These are phyloP conservation scores for Cataglyphis hispanica DNA, from an alignment of 1,140 invertebrate species.

Conservation along the genomic window DNA sequence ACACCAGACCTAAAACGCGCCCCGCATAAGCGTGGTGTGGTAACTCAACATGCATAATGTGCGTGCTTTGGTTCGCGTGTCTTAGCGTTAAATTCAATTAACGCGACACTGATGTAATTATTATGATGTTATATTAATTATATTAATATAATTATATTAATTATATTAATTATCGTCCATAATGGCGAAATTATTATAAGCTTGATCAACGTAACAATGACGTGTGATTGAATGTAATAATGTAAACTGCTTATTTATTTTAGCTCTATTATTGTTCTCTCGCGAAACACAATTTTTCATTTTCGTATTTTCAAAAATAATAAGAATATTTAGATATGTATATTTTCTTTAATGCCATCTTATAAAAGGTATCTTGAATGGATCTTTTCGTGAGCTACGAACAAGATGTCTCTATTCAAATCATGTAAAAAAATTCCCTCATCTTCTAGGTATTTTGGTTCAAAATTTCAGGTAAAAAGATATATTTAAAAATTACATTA, in stretches of 20 bases:
- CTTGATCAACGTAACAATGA: neutral
- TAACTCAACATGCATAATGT: neutral
- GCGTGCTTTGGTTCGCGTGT: neutral
- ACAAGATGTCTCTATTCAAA: too few species aligned
- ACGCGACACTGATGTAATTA: constrained; percentile 26
- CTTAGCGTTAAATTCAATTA: constrained; percentile 28
- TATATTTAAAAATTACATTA: too few species aligned
- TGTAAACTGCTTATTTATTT: neutral
- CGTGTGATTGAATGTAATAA: neutral
- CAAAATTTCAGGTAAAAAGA: too few species aligned
- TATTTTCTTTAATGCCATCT: too few species aligned
- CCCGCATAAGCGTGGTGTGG: neutral
- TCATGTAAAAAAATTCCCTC: too few species aligned
- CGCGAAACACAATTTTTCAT: neutral
- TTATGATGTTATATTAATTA: neutral
- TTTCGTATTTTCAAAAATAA: too few species aligned
- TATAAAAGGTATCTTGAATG: too few species aligned
- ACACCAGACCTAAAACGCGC: neutral
- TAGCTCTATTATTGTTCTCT: neutral
- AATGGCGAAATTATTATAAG: constrained; percentile 10
- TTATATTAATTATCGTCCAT: neutral
- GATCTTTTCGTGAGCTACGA: too few species aligned
- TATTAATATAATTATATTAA: too few species aligned
- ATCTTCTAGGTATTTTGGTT: too few species aligned
- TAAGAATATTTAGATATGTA: too few species aligned